Percentiles rank a stretch among this genome's conserved stretches.
Evolutionary conservation across 1,140 invertebrate species (phyloP).

Genomic region (Meteorus sp.): DNA sequence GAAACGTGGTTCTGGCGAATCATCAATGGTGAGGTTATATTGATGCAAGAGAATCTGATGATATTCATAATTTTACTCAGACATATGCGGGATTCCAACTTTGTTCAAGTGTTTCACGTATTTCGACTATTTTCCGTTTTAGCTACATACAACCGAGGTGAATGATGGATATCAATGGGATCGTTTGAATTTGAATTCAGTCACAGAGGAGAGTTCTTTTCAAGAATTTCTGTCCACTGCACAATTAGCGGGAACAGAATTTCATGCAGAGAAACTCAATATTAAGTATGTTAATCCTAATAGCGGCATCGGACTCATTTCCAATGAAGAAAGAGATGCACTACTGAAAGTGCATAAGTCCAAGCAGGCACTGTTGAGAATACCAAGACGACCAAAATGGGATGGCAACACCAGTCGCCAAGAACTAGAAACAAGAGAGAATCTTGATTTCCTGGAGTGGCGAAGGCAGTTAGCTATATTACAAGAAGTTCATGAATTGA

Average conservation of each 20-base stretch:
- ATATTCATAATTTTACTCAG: neutral
- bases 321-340: slow-evolving; percentile 65
- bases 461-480: slow-evolving; percentile 75
- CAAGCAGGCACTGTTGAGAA: slow-evolving; percentile 69
- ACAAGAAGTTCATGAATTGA: slow-evolving; percentile 78
- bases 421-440: slow-evolving; percentile 77
- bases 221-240: slow-evolving; percentile 96
- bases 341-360: slow-evolving; percentile 67
- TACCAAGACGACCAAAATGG: slow-evolving; percentile 88
- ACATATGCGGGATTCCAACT: neutral
- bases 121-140: too few relatives aligned
- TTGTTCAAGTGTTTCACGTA: slow-evolving; percentile 13
- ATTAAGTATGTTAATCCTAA: slow-evolving; percentile 74
- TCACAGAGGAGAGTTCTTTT: slow-evolving; percentile 93
- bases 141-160: slow-evolving; percentile 86
- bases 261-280: slow-evolving; percentile 88
- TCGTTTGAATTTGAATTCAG: slow-evolving; percentile 85
- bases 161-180: slow-evolving; percentile 91
- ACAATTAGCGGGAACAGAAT: slow-evolving; percentile 90
- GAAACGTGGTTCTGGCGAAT: slow-evolving; percentile 64
- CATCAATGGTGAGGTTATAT: slow-evolving; percentile 43
- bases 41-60: neutral
- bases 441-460: slow-evolving; percentile 86
- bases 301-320: slow-evolving; percentile 65
- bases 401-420: slow-evolving; percentile 71